Base-by-base conservation (phyloP, 2,888 invertebrate species). In the Rhyacophila evoluta region DNA sequence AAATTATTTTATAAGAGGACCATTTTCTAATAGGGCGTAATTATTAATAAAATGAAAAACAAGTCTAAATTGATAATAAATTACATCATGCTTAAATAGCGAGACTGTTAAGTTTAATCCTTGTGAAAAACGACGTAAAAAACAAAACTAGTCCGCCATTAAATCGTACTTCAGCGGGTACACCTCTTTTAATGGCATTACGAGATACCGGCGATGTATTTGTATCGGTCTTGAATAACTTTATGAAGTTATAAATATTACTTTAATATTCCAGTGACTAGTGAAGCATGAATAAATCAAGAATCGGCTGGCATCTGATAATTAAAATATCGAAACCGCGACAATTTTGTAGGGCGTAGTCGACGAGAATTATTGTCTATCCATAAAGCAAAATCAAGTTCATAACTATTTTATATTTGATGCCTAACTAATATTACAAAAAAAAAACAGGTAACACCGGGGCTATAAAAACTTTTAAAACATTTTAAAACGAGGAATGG, bases 291-390 rank as follows among this genome's bases (percentile, higher is more conserved):
- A 29, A 27, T 69, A 69, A 69, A 69, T 69, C 69, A 69, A 69
- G n/a, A 55, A 12, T 8, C 10, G 69, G 28, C 33, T 28, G 15
- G 69, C 69, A 69, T 28, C 12, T 28, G 2, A 27, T 69, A 69
- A 69, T 69, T 69, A 69, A 69, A 69, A 29, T 29, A 69, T 69
- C 29, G 69, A 69, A n/a, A 69, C 12, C n/a, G 69, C 69, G 33
- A 69, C 69, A 12, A 69, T 69, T 69, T 69, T 33, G 28, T 69
- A 69, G 69, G 69, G 69, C 69, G 69, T 12, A 27, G 12, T 6
- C 69, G 29, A 28, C 15, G 28, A 28, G n/a, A 28, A 28, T 25
- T 33, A 33, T 33, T 19, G 25, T 55, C 19, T 55, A 55, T 55
- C 55, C 19, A 55, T 55, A 19, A 55, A 55, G 25, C 55, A 19